Conservation (phyloP, 2,888 invertebrate genomes). For the Atethmia centrago region DNA sequence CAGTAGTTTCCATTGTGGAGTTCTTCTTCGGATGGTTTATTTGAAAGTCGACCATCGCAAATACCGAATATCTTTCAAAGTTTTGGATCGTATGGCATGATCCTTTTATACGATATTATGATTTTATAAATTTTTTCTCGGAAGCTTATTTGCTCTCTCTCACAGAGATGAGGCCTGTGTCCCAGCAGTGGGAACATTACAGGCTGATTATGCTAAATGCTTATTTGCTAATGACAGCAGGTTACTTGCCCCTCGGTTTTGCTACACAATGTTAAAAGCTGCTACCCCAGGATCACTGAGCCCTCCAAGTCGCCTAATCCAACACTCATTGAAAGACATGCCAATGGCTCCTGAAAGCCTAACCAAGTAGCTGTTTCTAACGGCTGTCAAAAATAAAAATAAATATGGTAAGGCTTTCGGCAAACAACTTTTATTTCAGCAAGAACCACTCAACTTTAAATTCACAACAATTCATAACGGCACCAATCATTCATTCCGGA, state of each 20-base stretch:
- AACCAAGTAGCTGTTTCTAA: neutral
- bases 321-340: neutral
- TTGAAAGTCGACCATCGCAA: conserved; percentile 23
- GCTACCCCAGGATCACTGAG: neutral
- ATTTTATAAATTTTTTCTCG: neutral
- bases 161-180: neutral
- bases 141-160: neutral
- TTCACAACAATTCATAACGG: conserved; percentile 3
- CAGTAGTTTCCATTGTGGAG: conserved; percentile 18
- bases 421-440: neutral
- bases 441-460: neutral
- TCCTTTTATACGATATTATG: neutral
- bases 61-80: no score
- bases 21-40: neutral
- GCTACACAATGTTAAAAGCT: neutral
- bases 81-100: neutral
- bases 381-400: no score
- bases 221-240: neutral
- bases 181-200: neutral
- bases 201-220: neutral
- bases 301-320: neutral
- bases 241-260: neutral
- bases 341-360: no score
- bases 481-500: conserved; percentile 14
- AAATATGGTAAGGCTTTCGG: no score